Evolutionary conservation across 1,140 invertebrate species (phyloP).

Genomic region (Tenebrio molitor): DNA sequence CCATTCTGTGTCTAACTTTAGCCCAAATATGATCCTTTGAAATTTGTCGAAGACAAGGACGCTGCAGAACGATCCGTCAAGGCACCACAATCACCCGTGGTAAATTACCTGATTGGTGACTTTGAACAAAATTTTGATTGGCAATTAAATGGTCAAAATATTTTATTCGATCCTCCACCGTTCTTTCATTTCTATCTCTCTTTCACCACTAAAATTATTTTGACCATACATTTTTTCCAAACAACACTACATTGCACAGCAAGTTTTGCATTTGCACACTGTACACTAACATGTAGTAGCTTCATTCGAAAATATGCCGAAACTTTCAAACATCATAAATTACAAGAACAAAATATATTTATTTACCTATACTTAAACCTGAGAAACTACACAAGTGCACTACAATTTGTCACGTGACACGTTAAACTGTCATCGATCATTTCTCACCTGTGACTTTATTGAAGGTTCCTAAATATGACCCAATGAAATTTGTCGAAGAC

Average conservation of each 20-base stretch:
- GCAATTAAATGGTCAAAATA: slow-evolving; percentile 29
- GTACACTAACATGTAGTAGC: not conserved
- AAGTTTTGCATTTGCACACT: slow-evolving; percentile 11
- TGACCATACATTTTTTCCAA: slow-evolving; percentile 7
- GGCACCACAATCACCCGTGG: slow-evolving; percentile 5
- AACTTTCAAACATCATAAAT: not conserved
- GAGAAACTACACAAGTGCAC: not conserved
- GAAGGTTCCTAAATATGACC: slow-evolving; percentile 55
- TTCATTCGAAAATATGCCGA: not conserved
- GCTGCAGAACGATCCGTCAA: not conserved
- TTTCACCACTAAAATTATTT: not conserved
- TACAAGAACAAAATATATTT: too few species aligned
- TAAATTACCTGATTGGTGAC: slow-evolving; percentile 8
- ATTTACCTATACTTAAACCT: too few species aligned
- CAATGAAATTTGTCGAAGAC: slow-evolving; percentile 61
- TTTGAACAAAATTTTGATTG: slow-evolving; percentile 12
- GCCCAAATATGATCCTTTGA: slow-evolving; percentile 61
- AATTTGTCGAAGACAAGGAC: slow-evolving; percentile 58
- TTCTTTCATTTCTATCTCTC: not conserved
- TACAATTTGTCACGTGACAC: too few species aligned
- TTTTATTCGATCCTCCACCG: not conserved
- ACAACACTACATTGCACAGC: slow-evolving; percentile 25
- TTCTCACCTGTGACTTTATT: not conserved
- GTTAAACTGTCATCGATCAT: too few species aligned
- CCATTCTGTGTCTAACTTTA: slow-evolving; percentile 23